Evolutionary conservation across 2,113 vertebrate genomes (phyloP).

Genomic region (Nyctereutes procyonoides): DNA sequence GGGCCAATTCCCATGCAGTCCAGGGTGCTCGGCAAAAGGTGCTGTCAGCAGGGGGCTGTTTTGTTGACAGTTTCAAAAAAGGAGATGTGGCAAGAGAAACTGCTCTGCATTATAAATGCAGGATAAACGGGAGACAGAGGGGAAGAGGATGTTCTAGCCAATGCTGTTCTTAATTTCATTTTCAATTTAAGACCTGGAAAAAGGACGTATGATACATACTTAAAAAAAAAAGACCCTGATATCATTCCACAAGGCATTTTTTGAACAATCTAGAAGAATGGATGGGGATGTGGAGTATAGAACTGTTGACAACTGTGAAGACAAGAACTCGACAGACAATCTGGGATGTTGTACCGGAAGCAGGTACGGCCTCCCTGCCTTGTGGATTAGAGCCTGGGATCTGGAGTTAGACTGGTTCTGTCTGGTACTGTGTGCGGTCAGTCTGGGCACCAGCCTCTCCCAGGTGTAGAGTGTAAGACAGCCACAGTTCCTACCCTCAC

Average conservation of each 20-base stretch:
- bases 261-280: background rate
- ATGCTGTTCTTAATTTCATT: background rate
- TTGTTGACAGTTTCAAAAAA: background rate
- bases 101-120: too few species aligned
- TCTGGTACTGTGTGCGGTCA: background rate
- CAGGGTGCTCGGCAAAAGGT: too few species aligned
- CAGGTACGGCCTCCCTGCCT: background rate
- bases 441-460: background rate
- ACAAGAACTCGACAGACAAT: background rate
- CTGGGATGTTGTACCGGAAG: background rate
- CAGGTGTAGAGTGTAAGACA: background rate
- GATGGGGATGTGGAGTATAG: accelerated
- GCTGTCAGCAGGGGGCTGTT: too few species aligned
- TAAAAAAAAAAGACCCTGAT: background rate
- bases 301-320: background rate
- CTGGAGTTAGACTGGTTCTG: background rate
- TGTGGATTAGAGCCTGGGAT: background rate
- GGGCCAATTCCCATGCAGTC: background rate
- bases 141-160: background rate
- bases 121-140: background rate
- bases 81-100: background rate
- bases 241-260: background rate
- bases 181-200: background rate
- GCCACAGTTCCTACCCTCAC: background rate
- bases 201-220: background rate